Percentiles rank a stretch among this genome's conserved stretches.
phyloP scores from a whole-genome alignment of 2,888 invertebrate genomes.

The Chrysina gloriosa region DNA sequence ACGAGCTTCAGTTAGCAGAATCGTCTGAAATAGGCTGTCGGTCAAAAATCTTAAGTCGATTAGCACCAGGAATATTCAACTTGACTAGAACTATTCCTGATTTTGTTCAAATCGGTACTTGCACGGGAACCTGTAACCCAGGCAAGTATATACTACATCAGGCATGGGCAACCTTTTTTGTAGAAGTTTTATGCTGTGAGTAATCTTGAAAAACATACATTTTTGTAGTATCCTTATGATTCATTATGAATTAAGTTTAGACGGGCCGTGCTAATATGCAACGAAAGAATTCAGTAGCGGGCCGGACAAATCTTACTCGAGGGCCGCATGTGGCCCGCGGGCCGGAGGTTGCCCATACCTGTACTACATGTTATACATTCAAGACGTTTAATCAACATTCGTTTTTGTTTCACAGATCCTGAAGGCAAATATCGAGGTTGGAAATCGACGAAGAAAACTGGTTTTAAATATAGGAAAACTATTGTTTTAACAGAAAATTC shows the following conservation, averaged over 20 bases:
- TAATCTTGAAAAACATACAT: no score
- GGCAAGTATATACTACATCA: constrained; percentile 45
- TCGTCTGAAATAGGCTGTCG: constrained; percentile 64
- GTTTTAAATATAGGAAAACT: constrained; percentile 67
- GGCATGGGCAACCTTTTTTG: background rate
- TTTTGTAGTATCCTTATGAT: no score
- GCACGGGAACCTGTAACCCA: constrained; percentile 63
- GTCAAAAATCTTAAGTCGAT: constrained; percentile 63
- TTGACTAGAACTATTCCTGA: constrained; percentile 66
- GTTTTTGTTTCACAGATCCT: constrained; percentile 55
- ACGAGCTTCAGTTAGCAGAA: constrained; percentile 45
- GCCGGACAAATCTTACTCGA: no score
- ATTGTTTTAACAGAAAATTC: constrained; percentile 68
- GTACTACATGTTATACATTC: no score
- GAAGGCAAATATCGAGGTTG: constrained; percentile 62
- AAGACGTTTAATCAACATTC: no score
- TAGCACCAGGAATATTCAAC: constrained; percentile 66
- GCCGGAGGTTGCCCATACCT: no score
- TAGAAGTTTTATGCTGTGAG: no score
- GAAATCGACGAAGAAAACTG: constrained; percentile 62
- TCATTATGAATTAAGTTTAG: no score
- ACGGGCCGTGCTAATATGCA: no score
- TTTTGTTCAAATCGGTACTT: constrained; percentile 64
- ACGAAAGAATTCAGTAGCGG: no score
- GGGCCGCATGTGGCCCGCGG: no score